A percentile compares a stretch with the other conserved stretches of the same genome.
phyloP scores from a whole-genome alignment of 2,888 invertebrate genomes.

The Melipona bicolor region DNA sequence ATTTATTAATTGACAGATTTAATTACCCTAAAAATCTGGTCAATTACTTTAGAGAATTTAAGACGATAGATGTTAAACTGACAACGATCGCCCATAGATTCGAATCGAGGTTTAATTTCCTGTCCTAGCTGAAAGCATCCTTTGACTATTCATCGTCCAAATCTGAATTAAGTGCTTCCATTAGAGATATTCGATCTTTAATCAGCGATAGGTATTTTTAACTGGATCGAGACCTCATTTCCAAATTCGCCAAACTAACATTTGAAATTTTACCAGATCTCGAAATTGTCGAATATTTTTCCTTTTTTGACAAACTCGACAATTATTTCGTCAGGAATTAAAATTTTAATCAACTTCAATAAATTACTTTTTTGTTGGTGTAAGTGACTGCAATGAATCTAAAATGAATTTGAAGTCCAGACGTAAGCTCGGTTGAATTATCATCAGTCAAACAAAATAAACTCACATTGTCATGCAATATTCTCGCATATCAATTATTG shows the following conservation, averaged over 20 bases:
- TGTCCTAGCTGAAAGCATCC: conserved; percentile 47
- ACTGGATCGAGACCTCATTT: background rate
- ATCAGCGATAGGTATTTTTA: conserved; percentile 6
- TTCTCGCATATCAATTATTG: background rate
- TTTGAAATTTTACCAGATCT: background rate
- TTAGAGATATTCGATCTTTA: background rate
- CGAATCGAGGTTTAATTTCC: conserved; percentile 61
- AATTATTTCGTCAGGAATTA: background rate
- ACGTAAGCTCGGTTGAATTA: background rate
- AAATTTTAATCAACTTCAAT: background rate
- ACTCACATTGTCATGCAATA: background rate
- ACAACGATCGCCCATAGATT: conserved; percentile 42
- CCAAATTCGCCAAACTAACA: background rate
- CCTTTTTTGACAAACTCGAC: background rate
- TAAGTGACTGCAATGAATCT: background rate
- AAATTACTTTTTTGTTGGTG: background rate
- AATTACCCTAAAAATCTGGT: background rate
- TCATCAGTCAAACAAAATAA: background rate
- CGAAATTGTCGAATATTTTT: background rate
- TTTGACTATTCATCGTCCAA: conserved; percentile 44
- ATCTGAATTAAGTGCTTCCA: conserved; percentile 35
- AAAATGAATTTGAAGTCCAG: background rate
- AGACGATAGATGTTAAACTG: conserved; percentile 16
- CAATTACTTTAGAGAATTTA: conserved; percentile 19
- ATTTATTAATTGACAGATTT: background rate